phyloP scores from a whole-genome alignment of 2,888 invertebrate species.

The Drosophila pseudotakahashii region DNA sequence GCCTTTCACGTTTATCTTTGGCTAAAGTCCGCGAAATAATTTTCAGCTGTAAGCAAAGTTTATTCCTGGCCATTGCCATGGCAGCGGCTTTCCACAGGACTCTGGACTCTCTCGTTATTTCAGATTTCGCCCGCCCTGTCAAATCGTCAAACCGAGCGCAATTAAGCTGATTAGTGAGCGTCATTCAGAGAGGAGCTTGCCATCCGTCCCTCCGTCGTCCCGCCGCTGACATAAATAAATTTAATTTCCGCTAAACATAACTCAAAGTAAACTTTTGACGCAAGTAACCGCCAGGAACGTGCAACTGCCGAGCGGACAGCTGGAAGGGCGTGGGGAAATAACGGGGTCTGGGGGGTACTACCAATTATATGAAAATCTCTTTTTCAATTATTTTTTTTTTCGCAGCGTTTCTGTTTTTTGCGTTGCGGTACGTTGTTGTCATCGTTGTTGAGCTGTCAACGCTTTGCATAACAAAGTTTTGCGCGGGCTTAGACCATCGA shows the following conservation, averaged over 20 bases:
- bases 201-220: neutral
- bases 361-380: conserved; percentile 51
- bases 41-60: conserved; percentile 20
- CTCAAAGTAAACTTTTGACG: conserved; percentile 49
- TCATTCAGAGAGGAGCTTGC: conserved; percentile 28
- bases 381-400: conserved; percentile 44
- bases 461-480: conserved; percentile 51
- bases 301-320: conserved; percentile 4
- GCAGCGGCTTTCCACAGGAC: neutral
- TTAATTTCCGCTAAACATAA: conserved; percentile 55
- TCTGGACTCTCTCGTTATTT: neutral
- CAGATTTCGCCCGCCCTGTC: conserved; percentile 3
- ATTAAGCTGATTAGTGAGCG: conserved; percentile 54
- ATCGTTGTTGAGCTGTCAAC: conserved; percentile 51
- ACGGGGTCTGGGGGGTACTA: neutral
- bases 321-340: neutral
- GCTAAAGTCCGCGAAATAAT: neutral
- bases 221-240: conserved; percentile 43
- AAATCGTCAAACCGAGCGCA: conserved; percentile 40
- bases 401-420: conserved; percentile 29
- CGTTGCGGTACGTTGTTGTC: conserved; percentile 29
- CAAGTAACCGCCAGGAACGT: conserved; percentile 37
- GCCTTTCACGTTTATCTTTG: conserved; percentile 1
- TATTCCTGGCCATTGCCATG: conserved; percentile 14
- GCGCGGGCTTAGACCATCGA: conserved; percentile 29